phyloP scores from a whole-genome alignment of 2,888 invertebrate species.

The Polylopha cassiicola region DNA sequence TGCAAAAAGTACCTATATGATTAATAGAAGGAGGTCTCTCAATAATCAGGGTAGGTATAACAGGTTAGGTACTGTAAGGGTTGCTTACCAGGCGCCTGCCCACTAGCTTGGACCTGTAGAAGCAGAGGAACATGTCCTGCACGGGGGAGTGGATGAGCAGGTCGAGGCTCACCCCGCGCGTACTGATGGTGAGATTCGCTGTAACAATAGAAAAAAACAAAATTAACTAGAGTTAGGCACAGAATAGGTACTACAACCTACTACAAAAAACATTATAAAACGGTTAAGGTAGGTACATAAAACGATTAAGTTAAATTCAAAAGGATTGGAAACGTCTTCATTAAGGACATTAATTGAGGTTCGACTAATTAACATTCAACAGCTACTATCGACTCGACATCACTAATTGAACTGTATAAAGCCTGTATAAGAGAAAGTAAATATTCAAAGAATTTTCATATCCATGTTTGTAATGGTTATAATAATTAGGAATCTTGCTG shows the following conservation, averaged over 20 bases:
- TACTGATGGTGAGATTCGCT: conserved; percentile 82
- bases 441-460: conserved; percentile 49
- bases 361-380: conserved; percentile 16
- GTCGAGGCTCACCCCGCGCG: conserved; percentile 77
- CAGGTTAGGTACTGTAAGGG: not conserved
- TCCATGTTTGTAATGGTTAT: conserved; percentile 30
- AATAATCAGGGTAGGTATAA: no score
- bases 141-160: conserved; percentile 83
- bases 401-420: conserved; percentile 47
- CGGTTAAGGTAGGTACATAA: not conserved
- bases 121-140: conserved; percentile 85
- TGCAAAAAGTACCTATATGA: no score
- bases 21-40: no score
- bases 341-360: conserved; percentile 17
- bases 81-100: conserved; percentile 80
- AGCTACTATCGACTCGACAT: conserved; percentile 42
- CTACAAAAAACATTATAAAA: not conserved
- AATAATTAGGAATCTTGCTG: conserved; percentile 38
- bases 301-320: not conserved
- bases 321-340: conserved; percentile 19
- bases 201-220: conserved; percentile 54
- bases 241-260: no score
- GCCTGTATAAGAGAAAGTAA: conserved; percentile 54
- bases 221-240: no score
- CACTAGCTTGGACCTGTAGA: conserved; percentile 84